phyloP scores from a whole-genome alignment of 2,797 vertebrate species.

The Brachymystax lenok region DNA sequence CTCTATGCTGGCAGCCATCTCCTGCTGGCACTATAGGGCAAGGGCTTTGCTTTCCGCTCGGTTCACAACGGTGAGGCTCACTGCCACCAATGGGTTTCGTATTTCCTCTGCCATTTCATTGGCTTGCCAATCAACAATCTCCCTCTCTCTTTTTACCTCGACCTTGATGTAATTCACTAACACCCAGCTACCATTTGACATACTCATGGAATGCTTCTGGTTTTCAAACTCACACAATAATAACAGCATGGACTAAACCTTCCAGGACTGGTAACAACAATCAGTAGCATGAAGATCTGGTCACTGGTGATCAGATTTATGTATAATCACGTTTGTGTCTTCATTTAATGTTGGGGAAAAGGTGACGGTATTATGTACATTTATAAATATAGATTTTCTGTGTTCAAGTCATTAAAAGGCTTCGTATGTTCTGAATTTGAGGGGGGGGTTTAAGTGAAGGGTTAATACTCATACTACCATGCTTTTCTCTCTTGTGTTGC shows the following conservation, averaged over 20 bases:
- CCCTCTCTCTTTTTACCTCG: conserved; percentile 10
- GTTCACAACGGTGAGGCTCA: conserved; percentile 91
- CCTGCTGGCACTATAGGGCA: conserved; percentile 93
- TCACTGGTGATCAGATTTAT: conserved; percentile 2
- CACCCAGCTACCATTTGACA: conserved; percentile 36
- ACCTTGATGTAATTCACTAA: conserved; percentile 51
- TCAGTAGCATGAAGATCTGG: neutral
- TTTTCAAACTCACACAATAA: conserved; percentile 9
- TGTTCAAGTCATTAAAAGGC: too few species aligned
- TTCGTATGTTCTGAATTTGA: too few species aligned
- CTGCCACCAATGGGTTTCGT: conserved; percentile 69
- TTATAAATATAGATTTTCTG: neutral
- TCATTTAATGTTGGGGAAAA: neutral
- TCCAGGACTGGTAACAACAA: neutral
- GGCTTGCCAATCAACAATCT: conserved; percentile 21
- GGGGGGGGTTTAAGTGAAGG: too few species aligned
- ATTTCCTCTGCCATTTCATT: conserved; percentile 47
- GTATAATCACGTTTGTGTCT: neutral
- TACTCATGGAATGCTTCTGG: conserved; percentile 22
- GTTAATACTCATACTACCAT: too few species aligned
- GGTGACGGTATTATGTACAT: neutral
- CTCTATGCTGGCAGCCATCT: conserved; percentile 90
- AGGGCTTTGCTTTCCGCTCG: conserved; percentile 92
- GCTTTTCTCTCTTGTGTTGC: too few species aligned
- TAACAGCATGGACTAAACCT: conserved; percentile 42